Evolutionary conservation across 2,797 vertebrate species (phyloP).

Genomic region (Mormyrus proboscirostris): DNA sequence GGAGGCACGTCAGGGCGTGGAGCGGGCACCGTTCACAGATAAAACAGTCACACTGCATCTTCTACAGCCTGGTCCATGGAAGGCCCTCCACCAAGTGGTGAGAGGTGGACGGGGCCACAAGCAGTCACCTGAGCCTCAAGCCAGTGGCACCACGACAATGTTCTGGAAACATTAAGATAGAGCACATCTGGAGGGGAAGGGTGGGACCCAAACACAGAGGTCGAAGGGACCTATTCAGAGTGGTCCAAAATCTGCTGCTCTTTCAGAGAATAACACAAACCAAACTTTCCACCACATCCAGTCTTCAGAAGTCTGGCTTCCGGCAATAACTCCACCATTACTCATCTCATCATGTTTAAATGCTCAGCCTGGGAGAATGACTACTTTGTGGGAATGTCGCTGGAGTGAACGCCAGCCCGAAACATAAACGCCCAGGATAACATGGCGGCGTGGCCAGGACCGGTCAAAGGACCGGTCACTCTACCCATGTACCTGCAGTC

Average conservation of each 20-base stretch:
- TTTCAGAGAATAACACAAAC: not conserved
- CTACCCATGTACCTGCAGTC: not conserved
- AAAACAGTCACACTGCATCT: not conserved
- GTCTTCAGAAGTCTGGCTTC: not conserved
- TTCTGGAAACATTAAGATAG: not conserved
- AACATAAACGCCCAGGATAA: not conserved
- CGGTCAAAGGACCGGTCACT: not conserved
- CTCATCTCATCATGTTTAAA: not conserved
- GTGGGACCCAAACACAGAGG: not conserved
- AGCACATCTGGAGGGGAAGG: not conserved
- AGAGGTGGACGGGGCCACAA: not conserved
- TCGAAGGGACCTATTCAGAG: not conserved
- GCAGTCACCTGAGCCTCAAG: not conserved
- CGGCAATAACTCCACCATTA: not conserved
- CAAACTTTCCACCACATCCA: not conserved
- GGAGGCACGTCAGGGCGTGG: not conserved
- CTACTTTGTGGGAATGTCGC: not conserved
- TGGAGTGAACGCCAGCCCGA: not conserved
- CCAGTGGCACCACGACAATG: not conserved
- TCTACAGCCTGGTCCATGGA: not conserved
- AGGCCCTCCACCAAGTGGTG: not conserved
- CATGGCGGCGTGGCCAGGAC: not conserved
- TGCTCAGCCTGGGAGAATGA: not conserved
- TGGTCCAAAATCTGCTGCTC: not conserved
- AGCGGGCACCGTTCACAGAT: not conserved